Percentiles rank a stretch among this genome's conserved stretches.
Conservation (phyloP, 2,113 vertebrate species). For the Octodon degus region DNA sequence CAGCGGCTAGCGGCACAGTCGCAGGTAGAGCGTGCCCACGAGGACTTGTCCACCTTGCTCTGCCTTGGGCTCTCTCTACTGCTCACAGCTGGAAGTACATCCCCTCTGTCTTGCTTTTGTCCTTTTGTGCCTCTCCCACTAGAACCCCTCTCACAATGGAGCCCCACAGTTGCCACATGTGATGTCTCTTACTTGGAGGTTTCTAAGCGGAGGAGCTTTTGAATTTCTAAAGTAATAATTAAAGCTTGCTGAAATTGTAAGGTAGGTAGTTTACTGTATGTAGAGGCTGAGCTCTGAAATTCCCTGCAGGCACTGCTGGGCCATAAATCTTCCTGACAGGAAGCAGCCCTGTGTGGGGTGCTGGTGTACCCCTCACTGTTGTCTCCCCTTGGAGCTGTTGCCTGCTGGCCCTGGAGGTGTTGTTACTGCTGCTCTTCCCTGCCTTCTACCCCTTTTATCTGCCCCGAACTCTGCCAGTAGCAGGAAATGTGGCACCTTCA, state of each 20-base stretch:
- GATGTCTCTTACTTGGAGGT: background rate
- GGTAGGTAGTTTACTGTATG: background rate
- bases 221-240: background rate
- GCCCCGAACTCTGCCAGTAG: background rate
- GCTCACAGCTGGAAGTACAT: background rate
- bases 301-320: background rate
- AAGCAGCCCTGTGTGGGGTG: background rate
- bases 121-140: background rate
- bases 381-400: background rate
- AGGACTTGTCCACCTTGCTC: background rate
- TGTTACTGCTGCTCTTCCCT: background rate
- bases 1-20: accelerated
- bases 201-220: background rate
- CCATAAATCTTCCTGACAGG: background rate
- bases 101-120: background rate
- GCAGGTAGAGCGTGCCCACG: background rate
- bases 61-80: background rate
- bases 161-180: background rate
- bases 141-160: background rate
- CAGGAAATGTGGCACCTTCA: background rate
- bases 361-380: background rate
- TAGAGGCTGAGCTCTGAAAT: background rate
- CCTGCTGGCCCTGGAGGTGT: background rate
- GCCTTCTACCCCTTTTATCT: background rate
- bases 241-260: background rate